Base-by-base conservation (phyloP, 2,113 vertebrate genomes). In the Phrynosoma blainvillii region DNA sequence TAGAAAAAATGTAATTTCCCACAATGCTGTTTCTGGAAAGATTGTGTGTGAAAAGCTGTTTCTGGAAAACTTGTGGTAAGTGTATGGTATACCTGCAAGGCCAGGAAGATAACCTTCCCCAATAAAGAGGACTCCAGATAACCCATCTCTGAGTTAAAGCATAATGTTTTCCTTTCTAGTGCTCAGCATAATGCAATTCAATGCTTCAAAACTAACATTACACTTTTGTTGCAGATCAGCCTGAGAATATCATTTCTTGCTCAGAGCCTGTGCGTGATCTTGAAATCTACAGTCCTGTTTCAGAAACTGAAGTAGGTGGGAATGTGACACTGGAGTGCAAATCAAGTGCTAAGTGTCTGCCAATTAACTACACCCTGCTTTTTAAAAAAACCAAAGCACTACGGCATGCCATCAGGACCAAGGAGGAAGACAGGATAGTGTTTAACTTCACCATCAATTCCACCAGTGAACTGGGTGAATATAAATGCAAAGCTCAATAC, bases 401-500 rank as follows among this genome's bases (percentile, higher is more conserved):
- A 6, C 79, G 77, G 20, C 74, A 23, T 54, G 23, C 36, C n/a
- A 9, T 13, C 4, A 93, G 71, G 0, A 2, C 25, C 65, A 83
- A 82, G 78, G 10, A 27, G n/a, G 77, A 0, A 1, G 84, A 91
- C 0, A 20, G 0, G 1, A 16, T 14, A 68, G 56, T 89, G 18
- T 93, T 96, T 85, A 81, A 93, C 62, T 3, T 93, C 47, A 94
- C 80, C 5, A 93, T 97, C 86, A 91, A 70, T 52, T 95, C 86
- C 75, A 74, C 36, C 85, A n/a, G 14, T 0, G 93, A 96, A 0
- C 0, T 62, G 23, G 96, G 96, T 1, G 91, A 95, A 84, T 96
- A 97, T 93, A 96, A 96, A 89, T 97, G 97, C 94, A 97, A 96
- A 94, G 93, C 80, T 32, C 20, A 90, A 75, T 18, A 32, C 3